A percentile compares a stretch with the other conserved stretches of the same genome.
Conservation (phyloP, 1,140 invertebrate species). For the Drosophila obscura region DNA sequence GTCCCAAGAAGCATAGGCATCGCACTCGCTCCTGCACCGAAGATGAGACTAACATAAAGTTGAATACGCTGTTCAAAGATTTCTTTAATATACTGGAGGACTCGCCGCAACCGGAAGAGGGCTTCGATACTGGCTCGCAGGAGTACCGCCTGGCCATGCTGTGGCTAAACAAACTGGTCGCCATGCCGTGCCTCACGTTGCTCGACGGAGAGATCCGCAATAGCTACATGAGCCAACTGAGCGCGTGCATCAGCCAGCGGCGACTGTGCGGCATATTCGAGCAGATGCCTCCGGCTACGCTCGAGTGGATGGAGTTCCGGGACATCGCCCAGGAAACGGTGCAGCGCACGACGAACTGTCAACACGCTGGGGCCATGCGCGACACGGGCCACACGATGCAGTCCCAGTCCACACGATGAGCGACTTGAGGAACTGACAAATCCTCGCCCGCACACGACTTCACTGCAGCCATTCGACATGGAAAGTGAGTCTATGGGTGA, state of each 20-base stretch:
- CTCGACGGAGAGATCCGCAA: conserved; percentile 38
- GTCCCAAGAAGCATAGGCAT: too few relatives aligned
- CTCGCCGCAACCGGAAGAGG: conserved; percentile 30
- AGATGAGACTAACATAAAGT: not conserved
- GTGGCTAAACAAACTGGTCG: conserved; percentile 50
- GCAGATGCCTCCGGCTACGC: conserved; percentile 15
- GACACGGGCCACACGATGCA: too few relatives aligned
- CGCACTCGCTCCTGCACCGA: too few relatives aligned
- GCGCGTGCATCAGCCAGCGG: conserved; percentile 45
- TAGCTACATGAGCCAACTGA: conserved; percentile 56
- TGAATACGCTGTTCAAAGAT: conserved; percentile 10
- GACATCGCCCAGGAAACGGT: too few relatives aligned
- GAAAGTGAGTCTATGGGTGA: too few relatives aligned
- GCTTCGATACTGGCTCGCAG: conserved; percentile 25
- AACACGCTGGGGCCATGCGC: too few relatives aligned
- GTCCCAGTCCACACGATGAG: too few relatives aligned
- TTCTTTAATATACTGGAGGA: conserved; percentile 23
- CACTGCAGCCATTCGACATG: too few relatives aligned
- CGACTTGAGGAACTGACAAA: too few relatives aligned
- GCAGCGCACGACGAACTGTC: too few relatives aligned
- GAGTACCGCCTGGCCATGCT: conserved; percentile 30
- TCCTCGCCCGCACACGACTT: too few relatives aligned
- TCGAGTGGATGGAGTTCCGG: conserved; percentile 40
- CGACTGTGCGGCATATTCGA: conserved; percentile 40
- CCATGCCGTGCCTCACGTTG: conserved; percentile 27